These are phyloP conservation scores for Drosophila nr. medialis DNA, from an alignment of 2,888 invertebrate species.

Conservation along the genomic window DNA sequence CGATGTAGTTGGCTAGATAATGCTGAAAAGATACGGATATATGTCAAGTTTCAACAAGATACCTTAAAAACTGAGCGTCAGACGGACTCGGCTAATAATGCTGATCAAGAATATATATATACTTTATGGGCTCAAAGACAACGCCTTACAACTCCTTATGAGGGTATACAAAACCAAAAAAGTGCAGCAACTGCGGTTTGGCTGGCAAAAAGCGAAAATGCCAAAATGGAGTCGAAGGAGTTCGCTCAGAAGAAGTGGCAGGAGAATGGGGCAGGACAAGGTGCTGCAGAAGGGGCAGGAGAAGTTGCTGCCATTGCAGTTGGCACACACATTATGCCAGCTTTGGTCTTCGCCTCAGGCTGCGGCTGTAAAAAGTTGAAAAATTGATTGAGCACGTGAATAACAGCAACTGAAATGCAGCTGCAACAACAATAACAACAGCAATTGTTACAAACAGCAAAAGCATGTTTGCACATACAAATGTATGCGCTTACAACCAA, in stretches of 20 bases:
- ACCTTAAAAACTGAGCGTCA: background rate
- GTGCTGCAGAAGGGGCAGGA: background rate
- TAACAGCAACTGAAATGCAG: constrained; percentile 72
- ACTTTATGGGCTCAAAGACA: background rate
- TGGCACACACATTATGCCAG: constrained; percentile 33
- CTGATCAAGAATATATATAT: background rate
- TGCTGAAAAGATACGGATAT: background rate
- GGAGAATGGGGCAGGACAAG: constrained; percentile 2
- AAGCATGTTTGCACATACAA: constrained; percentile 71
- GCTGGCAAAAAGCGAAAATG: constrained; percentile 27
- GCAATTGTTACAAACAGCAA: constrained; percentile 34
- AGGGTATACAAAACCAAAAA: constrained; percentile 6
- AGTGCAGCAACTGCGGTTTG: constrained; percentile 32
- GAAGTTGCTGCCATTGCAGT: constrained; percentile 8
- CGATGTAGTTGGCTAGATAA: too few relatives aligned
- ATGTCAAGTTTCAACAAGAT: background rate
- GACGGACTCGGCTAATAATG: background rate
- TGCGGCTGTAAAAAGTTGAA: constrained; percentile 69
- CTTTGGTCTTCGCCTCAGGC: constrained; percentile 30
- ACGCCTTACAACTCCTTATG: background rate
- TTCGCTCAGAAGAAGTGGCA: background rate
- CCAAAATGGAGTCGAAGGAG: constrained; percentile 13
- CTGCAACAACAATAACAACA: constrained; percentile 7
- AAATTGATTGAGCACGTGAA: constrained; percentile 79
- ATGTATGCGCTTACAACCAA: constrained; percentile 65